A percentile compares a stretch with the other conserved stretches of the same genome.
phyloP scores from a whole-genome alignment of 2,797 vertebrate species.

The Nasua narica region DNA sequence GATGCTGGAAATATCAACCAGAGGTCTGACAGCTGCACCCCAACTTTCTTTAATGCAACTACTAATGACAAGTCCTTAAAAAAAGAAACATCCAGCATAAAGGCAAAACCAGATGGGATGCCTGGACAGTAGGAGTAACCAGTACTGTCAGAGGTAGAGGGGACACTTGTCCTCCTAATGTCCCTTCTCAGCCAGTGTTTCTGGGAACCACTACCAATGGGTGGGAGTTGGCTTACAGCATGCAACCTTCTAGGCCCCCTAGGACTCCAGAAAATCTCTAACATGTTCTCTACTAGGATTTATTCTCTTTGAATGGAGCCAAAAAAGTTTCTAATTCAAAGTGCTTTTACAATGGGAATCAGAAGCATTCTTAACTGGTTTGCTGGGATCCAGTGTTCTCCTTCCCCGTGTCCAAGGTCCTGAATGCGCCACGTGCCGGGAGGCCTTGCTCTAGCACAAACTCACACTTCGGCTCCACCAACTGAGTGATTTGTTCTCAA shows the following conservation, averaged over 20 bases:
- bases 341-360: background rate
- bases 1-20: background rate
- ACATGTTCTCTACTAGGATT: background rate
- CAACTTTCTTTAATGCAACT: background rate
- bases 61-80: background rate
- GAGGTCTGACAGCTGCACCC: no score
- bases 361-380: background rate
- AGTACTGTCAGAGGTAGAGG: background rate
- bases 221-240: background rate
- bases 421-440: background rate
- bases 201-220: background rate
- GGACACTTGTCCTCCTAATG: background rate
- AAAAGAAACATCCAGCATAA: background rate
- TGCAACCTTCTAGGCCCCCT: background rate
- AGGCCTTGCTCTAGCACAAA: rapidly evolving
- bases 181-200: background rate
- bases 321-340: background rate
- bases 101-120: background rate
- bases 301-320: background rate
- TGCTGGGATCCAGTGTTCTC: background rate
- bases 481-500: background rate
- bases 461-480: background rate
- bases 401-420: background rate
- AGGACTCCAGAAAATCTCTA: background rate
- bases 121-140: background rate